phyloP scores from a whole-genome alignment of 2,888 invertebrate genomes.

The Protonemura montana region DNA sequence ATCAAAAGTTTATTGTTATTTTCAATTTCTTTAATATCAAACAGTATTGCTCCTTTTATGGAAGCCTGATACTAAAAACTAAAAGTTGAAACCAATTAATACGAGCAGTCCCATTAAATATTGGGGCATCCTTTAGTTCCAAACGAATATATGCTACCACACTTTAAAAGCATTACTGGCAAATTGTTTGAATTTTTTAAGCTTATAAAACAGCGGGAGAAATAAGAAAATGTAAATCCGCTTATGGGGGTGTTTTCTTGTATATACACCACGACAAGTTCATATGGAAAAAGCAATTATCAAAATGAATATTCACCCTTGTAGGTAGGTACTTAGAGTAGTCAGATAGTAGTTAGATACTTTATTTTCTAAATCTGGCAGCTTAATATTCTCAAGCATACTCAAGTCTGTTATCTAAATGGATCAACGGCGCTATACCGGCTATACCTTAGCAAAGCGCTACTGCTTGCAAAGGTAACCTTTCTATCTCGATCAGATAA shows the following conservation, averaged over 20 bases:
- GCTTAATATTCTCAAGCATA: not conserved
- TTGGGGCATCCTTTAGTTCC: not conserved
- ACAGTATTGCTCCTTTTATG: not conserved
- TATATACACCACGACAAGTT: not conserved
- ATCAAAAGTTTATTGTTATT: too few species aligned
- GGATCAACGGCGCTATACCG: not conserved
- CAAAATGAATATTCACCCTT: not conserved
- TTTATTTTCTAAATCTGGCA: not conserved
- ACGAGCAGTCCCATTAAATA: not conserved
- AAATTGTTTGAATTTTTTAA: not conserved
- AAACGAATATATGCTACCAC: not conserved
- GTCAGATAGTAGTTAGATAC: not conserved
- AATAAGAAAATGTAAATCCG: not conserved
- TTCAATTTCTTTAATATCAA: too few species aligned
- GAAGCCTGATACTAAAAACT: too few species aligned
- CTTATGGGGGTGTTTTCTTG: not conserved
- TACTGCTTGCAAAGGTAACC: not conserved
- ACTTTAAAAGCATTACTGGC: too few species aligned
- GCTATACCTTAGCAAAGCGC: not conserved
- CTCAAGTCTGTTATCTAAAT: not conserved
- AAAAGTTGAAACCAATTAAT: not conserved
- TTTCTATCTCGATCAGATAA: not conserved
- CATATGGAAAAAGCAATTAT: conserved; percentile 12
- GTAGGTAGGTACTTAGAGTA: not conserved
- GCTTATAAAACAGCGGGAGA: not conserved